Base-by-base conservation (phyloP, 2,888 invertebrate species). In the Pristionchus entomophagus region DNA sequence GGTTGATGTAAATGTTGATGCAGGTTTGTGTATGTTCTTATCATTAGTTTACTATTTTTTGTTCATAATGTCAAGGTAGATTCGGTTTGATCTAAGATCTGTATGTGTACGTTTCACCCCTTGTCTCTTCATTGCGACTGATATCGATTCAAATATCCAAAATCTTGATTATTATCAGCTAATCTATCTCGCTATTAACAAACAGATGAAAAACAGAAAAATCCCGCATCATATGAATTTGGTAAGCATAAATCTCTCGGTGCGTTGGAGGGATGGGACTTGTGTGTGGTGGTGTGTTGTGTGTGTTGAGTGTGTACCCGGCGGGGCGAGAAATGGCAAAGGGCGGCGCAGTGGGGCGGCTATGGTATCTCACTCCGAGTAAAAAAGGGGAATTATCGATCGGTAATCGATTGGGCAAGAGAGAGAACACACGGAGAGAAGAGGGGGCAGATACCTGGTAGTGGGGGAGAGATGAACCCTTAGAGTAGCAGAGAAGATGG, bases 181-280 rank as follows among this genome's bases (percentile, higher is more conserved):
- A 17, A 65, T 14, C 65, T 65, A 32, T 35, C 38, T 41, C 38
- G 73, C 38, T 73, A 73, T 26, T 14, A 14, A 65, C 65, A 65
- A n/a, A 41, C 73, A 26, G 19, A 45, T 65, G 38, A 69, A 69
- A 69, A 69, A 73, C 73, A 73, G 17, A 8, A 26, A 38, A n/a
- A 73, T n/a, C 73, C 73, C 73, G 73, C 73, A 4, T 26, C 32
- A 41, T 19, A n/a, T 73, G 41, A 45, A 26, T 73, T 73, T 73
- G 73, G 73, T 73, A 41, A 73, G 73, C 73, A 73, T n/a, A n/a
- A 73, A 73, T 41, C 38, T 45, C 45, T 73, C 73, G 41, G 41
- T 41, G 73, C 41, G 69, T 41, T 4, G 14, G 62, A 19, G 22
- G 69, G 35, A 35, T 38, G 26, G 17, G 77, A 45, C 35, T 1